Evolutionary conservation across 2,113 vertebrate genomes (phyloP).

Genomic region (Alectura lathami): DNA sequence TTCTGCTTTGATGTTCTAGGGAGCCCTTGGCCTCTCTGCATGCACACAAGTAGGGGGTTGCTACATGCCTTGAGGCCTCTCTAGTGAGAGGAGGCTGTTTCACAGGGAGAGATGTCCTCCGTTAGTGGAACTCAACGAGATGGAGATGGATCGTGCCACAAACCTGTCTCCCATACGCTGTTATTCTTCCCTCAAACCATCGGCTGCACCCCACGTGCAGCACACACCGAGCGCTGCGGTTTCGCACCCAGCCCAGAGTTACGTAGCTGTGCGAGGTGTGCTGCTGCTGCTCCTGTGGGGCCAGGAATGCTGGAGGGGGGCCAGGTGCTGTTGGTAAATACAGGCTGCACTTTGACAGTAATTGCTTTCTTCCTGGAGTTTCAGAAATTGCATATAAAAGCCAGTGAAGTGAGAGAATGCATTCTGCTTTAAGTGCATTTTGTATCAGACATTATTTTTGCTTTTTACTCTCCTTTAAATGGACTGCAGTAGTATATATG

Average conservation of each 20-base stretch:
- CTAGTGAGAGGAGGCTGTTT: neutral
- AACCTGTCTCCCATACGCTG: neutral
- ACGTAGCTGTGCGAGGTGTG: constrained; percentile 85
- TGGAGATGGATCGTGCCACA: neutral
- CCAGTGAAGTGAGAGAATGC: neutral
- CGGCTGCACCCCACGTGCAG: neutral
- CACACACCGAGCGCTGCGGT: constrained; percentile 31
- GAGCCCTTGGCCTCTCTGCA: neutral
- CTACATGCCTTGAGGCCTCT: neutral
- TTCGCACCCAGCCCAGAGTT: constrained; percentile 66
- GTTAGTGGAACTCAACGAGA: neutral
- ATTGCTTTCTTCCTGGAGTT: constrained; percentile 41
- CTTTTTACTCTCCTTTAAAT: neutral
- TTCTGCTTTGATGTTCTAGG: neutral
- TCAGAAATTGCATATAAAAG: constrained; percentile 7
- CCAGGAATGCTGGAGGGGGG: constrained; percentile 68
- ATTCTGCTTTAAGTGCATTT: neutral
- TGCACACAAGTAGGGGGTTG: neutral
- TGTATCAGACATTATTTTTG: neutral
- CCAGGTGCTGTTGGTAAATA: constrained; percentile 69
- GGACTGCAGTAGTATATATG: neutral
- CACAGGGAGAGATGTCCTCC: neutral
- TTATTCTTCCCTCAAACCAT: neutral
- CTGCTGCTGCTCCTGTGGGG: constrained; percentile 72
- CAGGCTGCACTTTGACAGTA: constrained; percentile 19